Percentiles rank a stretch among this genome's conserved stretches.
Evolutionary conservation across 2,888 invertebrate species (phyloP).

Genomic region (Hoplodrina ambigua): DNA sequence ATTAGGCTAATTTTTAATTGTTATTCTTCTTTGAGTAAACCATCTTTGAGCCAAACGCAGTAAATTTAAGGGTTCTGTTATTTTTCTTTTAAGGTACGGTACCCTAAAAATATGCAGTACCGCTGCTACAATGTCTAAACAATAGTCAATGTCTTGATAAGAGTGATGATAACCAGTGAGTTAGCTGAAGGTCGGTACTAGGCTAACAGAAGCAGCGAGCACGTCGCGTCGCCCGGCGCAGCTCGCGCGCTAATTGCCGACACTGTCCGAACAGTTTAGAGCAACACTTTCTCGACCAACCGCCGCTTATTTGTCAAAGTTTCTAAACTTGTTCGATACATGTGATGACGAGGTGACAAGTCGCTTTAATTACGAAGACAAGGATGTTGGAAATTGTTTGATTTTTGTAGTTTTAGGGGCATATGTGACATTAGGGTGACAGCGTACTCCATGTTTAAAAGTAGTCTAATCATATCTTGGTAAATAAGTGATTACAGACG

Average conservation of each 20-base stretch:
- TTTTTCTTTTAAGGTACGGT: too few species aligned
- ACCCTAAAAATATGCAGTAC: too few species aligned
- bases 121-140: too few species aligned
- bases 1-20: too few species aligned
- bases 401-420: not conserved
- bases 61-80: too few species aligned
- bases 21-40: too few species aligned
- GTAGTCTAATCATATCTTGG: too few species aligned
- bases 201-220: conserved; percentile 14
- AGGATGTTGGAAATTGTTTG: not conserved
- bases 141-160: too few species aligned
- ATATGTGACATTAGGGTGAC: not conserved
- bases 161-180: too few species aligned
- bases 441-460: too few species aligned
- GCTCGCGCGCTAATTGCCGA: conserved; percentile 38
- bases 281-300: conserved; percentile 34
- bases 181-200: not conserved
- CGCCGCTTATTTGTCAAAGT: conserved; percentile 24
- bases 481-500: too few species aligned
- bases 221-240: not conserved
- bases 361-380: not conserved
- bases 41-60: too few species aligned
- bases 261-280: conserved; percentile 25
- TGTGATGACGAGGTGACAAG: conserved; percentile 17
- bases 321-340: conserved; percentile 26